phyloP scores from a whole-genome alignment of 2,113 vertebrate species.

The Anas platyrhynchos region DNA sequence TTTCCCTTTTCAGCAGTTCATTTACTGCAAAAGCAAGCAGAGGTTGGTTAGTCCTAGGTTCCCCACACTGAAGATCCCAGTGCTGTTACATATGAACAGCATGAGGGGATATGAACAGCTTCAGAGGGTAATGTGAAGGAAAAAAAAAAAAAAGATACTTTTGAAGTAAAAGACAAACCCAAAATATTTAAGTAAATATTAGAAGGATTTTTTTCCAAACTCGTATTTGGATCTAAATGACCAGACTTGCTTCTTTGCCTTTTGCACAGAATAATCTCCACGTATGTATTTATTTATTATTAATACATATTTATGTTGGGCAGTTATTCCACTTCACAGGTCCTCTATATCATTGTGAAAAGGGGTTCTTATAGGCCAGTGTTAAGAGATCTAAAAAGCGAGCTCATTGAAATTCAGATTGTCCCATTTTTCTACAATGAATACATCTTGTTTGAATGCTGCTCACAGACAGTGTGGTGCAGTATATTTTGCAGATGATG shows the following conservation, averaged over 20 bases:
- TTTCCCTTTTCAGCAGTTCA: not conserved
- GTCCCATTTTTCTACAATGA: not conserved
- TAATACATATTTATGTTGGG: not conserved
- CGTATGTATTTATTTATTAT: not conserved
- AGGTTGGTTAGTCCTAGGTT: not conserved
- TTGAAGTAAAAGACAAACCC: not conserved
- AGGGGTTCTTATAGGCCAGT: not conserved
- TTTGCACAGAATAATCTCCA: not conserved
- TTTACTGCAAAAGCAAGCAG: not conserved
- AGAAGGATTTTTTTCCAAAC: not conserved
- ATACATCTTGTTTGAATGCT: not conserved
- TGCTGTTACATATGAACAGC: not conserved
- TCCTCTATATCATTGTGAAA: not conserved
- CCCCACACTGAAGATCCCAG: not conserved
- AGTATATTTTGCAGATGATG: not conserved
- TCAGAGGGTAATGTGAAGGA: not conserved
- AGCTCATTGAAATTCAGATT: not conserved
- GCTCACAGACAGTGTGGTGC: accelerated
- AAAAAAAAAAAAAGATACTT: not conserved
- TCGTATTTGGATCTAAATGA: not conserved
- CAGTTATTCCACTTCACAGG: not conserved
- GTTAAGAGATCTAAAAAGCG: not conserved
- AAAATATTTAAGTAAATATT: not conserved
- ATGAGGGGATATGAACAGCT: not conserved
- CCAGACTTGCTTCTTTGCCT: not conserved